Evolutionary conservation across 2,888 invertebrate species (phyloP).

Genomic region (Cerceris ruficornis): DNA sequence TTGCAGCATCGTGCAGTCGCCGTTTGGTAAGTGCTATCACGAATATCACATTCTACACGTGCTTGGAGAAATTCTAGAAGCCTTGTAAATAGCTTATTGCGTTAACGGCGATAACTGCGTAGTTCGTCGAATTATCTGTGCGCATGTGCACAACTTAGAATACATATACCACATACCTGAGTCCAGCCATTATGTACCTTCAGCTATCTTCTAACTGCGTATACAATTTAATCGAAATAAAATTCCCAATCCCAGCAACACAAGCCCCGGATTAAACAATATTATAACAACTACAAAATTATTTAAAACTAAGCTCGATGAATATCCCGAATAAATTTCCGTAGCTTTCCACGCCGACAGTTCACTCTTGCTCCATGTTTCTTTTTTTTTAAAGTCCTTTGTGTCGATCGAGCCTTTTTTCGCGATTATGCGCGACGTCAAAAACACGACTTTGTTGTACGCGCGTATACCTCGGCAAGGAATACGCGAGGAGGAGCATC

Average conservation of each 20-base stretch:
- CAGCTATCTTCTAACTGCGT: too few relatives aligned
- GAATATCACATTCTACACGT: background rate
- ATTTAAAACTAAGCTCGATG: too few relatives aligned
- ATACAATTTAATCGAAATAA: too few relatives aligned
- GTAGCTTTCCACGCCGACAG: background rate
- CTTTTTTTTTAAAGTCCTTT: background rate
- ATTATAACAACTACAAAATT: too few relatives aligned
- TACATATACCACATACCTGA: too few relatives aligned
- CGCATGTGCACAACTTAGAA: too few relatives aligned
- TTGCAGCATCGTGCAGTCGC: background rate
- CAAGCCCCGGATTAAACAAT: too few relatives aligned
- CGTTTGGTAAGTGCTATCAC: background rate
- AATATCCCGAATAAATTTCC: too few relatives aligned
- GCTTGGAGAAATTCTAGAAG: background rate
- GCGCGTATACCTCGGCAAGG: conserved; percentile 53
- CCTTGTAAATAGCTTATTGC: background rate
- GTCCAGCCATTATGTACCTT: too few relatives aligned
- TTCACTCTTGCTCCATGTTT: background rate
- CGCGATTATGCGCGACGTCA: conserved; percentile 39
- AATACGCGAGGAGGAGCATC: conserved; percentile 61
- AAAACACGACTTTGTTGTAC: conserved; percentile 37
- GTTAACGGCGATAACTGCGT: too few relatives aligned
- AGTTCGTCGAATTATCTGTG: too few relatives aligned
- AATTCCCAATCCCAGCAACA: too few relatives aligned
- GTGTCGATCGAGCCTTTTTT: conserved; percentile 29